Base-by-base conservation (phyloP, 2,888 invertebrate species). In the Sturmia bella region DNA sequence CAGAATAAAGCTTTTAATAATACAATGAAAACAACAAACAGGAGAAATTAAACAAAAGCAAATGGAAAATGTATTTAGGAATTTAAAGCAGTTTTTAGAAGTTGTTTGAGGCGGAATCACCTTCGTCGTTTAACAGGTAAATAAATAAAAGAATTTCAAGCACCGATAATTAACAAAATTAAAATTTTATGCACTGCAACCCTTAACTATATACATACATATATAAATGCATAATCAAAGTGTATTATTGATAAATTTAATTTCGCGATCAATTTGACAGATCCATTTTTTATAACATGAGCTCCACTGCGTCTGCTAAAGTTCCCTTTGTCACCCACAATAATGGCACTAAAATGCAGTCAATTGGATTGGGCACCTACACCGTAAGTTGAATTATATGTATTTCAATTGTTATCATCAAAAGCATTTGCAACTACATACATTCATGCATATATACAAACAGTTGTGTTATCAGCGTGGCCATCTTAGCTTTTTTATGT, bases 341-440 rank as follows among this genome's bases (percentile, higher is more conserved):
- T 73, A 85, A 91, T 85, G 90, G 91, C 61, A 88, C 87, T 1
- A 86, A 88, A 84, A 84, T 91, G 41, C 90, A 87, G 75, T 70
- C 87, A 54, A 87, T 90, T 61, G 90, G 91, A 0, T 80, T 90
- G 59, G 90, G 90, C 64, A 90, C 90, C 4, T 90, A 90, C 59
- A 87, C 89, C 74, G 90, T 90, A 86, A 86, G 70, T 57, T 39
- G 5, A 54, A 45, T 45, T 64, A n/a, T 50, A 50, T 57, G n/a
- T 13, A 50, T 48, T 32, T 19, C 17, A 43, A 11, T 24, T 27
- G 3, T 48, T 45, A 37, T 41, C 12, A 48, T 48, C n/a, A n/a
- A n/a, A n/a, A 19, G 7, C 19, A 13, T 50, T 24, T 15, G 3
- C 32, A 37, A 17, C 13, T 2, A 57, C 12, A 27, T 41, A 41